Conservation (phyloP, 1,140 invertebrate genomes). For the Heliconius himera region DNA sequence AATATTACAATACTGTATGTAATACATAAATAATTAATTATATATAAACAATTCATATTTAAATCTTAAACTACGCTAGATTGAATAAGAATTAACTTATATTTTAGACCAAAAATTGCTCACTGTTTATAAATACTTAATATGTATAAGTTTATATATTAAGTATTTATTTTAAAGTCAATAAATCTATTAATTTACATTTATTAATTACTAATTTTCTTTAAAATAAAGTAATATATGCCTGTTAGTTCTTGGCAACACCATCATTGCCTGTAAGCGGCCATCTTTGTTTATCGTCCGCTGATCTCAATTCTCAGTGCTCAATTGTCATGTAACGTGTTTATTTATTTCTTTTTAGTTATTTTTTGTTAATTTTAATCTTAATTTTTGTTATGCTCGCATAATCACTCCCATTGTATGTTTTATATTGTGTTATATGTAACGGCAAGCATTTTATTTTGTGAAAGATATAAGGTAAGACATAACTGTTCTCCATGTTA, state of each 20-base stretch:
- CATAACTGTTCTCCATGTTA: not conserved
- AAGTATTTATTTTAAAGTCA: too few species aligned
- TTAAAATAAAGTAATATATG: too few species aligned
- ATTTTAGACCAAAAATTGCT: too few species aligned
- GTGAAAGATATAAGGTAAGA: not conserved
- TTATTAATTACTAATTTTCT: too few species aligned
- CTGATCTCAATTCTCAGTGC: not conserved
- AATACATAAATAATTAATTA: too few species aligned
- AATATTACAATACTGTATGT: too few species aligned
- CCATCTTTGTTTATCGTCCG: constrained; percentile 31
- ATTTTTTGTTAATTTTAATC: not conserved
- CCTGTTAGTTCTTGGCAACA: not conserved
- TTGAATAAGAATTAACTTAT: too few species aligned
- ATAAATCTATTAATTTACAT: too few species aligned
- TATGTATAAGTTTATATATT: too few species aligned
- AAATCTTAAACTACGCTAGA: too few species aligned
- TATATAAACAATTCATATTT: too few species aligned
- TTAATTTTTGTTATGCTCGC: constrained; percentile 4
- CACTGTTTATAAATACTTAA: too few species aligned
- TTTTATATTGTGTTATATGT: not conserved
- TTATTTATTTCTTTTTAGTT: constrained; percentile 14
- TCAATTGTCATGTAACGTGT: constrained; percentile 23
- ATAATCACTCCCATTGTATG: not conserved
- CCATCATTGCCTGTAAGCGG: not conserved
- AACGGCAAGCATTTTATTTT: not conserved